phyloP scores from a whole-genome alignment of 1,140 invertebrate genomes.

The Lepidurus couesii region DNA sequence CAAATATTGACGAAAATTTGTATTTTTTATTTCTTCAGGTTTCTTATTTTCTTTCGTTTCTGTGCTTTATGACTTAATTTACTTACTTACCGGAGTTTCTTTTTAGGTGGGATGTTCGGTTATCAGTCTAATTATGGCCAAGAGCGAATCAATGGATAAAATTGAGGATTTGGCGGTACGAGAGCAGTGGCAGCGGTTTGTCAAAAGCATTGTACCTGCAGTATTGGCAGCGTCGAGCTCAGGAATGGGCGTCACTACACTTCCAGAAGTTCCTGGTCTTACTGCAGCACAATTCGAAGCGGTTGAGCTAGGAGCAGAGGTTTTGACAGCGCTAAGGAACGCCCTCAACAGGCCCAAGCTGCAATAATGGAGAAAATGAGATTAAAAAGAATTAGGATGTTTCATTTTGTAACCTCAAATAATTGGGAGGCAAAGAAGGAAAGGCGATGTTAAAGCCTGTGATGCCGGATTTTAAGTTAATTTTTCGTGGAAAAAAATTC shows the following conservation, averaged over 20 bases:
- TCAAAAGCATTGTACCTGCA: background rate
- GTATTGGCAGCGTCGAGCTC: background rate
- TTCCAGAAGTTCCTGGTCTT: background rate
- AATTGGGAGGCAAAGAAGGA: background rate
- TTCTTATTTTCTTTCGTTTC: too few species aligned
- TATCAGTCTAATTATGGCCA: background rate
- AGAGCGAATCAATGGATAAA: background rate
- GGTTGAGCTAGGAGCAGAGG: background rate
- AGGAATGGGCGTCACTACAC: background rate
- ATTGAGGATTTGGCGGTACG: background rate
- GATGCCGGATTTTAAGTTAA: background rate
- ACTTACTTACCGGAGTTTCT: background rate
- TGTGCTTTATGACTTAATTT: too few species aligned
- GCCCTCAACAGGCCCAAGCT: background rate
- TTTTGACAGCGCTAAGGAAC: background rate
- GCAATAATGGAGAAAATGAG: constrained; percentile 15
- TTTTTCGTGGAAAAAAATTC: background rate
- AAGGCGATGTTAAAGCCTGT: background rate
- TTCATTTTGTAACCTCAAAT: background rate
- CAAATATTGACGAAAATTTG: too few species aligned
- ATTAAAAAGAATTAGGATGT: background rate
- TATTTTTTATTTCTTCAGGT: too few species aligned
- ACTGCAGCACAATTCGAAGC: background rate
- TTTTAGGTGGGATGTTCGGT: background rate
- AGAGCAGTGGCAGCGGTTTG: background rate